Evolutionary conservation across 2,888 invertebrate species (phyloP), one percentile per base, ranked within the genome.

Genomic region (Seladonia tumulorum): DNA sequence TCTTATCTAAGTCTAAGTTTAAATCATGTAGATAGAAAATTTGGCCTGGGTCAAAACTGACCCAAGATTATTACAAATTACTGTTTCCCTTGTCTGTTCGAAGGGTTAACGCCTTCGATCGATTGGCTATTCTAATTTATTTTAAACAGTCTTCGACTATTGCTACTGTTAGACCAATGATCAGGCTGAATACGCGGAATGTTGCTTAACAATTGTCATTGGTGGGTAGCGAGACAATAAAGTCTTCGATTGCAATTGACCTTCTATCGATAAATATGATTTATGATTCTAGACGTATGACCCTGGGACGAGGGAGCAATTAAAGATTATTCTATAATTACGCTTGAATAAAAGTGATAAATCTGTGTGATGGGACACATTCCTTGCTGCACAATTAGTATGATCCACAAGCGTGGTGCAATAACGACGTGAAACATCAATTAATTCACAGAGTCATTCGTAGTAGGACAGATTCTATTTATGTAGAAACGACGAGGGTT

Each of bases 261-360:
- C 60, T 60, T 60, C 25, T 14, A 14, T 25, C 14, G 60, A 60
- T 60, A 60, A 60, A 25, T 60, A 60, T 60, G 14, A 60, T 25
- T 60, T 60, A 60, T 25, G 25, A n/a, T 25, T 60, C 14, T 25
- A 60, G 60, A 25, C 5, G 25, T 25, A 25, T 2, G 60, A 60
- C 60, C 16, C 60, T 60, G 60, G 60, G 14, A 12, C 14, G 25
- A 14, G 14, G 5, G 10, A 5, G 25, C 14, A 25, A 60, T 60
- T 60, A 60, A 60, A 25, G 60, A 60, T 60, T 60, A 60, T 60
- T 60, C 60, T 60, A 60, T 60, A 60, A 60, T 60, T 25, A 25
- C 60, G 5, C 14, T 60, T 14, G 60, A 25, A 60, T 14, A 25
- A 25, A 5, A 25, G 25, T 2, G 60, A 60, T 53, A 22, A 53